These are phyloP conservation scores for Sebastes schlegelii DNA, from an alignment of 2,113 vertebrate genomes.

Conservation along the genomic window DNA sequence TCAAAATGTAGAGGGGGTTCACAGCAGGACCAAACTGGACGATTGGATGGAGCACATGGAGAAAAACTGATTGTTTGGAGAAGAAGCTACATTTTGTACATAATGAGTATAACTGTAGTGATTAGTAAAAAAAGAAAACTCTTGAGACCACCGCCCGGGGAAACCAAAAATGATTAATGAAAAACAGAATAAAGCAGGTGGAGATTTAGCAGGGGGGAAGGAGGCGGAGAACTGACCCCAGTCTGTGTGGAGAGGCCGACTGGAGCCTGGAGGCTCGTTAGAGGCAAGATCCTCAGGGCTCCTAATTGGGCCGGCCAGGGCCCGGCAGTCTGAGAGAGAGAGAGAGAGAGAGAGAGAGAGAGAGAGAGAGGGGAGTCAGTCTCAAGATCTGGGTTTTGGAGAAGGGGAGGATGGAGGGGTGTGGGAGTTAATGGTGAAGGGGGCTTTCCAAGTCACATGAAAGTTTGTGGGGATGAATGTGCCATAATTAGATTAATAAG, in stretches of 20 bases:
- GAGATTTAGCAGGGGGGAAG: slow-evolving; percentile 30
- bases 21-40: not conserved
- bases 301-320: slow-evolving; percentile 95
- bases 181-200: slow-evolving; percentile 49
- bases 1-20: not conserved
- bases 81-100: not conserved
- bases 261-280: slow-evolving; percentile 84
- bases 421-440: slow-evolving; percentile 71
- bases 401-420: slow-evolving; percentile 63
- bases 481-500: slow-evolving; percentile 99
- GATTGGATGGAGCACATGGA: not conserved
- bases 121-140: slow-evolving; percentile 15
- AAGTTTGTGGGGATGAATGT: slow-evolving; percentile 98
- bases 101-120: not conserved
- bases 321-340: slow-evolving; percentile 80
- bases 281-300: slow-evolving; percentile 91
- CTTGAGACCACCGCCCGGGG: slow-evolving; percentile 1
- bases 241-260: slow-evolving; percentile 61
- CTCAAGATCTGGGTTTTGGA: slow-evolving; percentile 84
- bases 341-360: slow-evolving; percentile 47
- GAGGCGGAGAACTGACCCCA: slow-evolving; percentile 47
- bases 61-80: not conserved
- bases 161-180: slow-evolving; percentile 33
- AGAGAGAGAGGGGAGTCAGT: slow-evolving; percentile 89
- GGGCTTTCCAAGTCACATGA: slow-evolving; percentile 98